Evolutionary conservation across 2,113 vertebrate genomes (phyloP).

Genomic region (Labeo catla): DNA sequence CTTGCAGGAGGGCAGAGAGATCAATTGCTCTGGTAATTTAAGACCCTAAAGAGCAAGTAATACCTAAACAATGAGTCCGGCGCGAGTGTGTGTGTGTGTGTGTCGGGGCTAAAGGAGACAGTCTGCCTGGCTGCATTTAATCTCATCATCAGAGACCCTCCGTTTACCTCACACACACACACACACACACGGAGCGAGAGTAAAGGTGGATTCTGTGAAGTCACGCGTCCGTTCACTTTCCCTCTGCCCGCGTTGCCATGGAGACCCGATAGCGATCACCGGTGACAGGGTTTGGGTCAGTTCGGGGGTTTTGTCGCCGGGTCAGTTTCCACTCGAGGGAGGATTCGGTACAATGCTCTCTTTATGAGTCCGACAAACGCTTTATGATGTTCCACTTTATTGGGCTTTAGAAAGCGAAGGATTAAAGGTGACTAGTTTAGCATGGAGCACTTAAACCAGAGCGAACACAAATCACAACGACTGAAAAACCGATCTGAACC

Average conservation of each 20-base stretch:
- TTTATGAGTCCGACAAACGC: conserved; percentile 1
- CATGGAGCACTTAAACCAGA: background rate
- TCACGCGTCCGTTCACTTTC: background rate
- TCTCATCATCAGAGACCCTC: conserved; percentile 84
- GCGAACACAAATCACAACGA: background rate
- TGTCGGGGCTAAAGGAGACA: conserved; percentile 84
- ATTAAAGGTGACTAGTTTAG: conserved; percentile 5
- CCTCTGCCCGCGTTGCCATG: background rate
- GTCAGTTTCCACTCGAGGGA: conserved; percentile 16
- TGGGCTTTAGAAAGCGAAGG: background rate
- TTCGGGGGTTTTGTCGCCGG: background rate
- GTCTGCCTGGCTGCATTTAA: conserved; percentile 96
- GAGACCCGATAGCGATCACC: conserved; percentile 27
- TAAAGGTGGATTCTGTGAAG: conserved; percentile 10
- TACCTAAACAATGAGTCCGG: conserved; percentile 85
- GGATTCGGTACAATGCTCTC: background rate
- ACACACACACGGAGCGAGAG: background rate
- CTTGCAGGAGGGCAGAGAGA: conserved; percentile 90
- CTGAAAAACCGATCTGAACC: background rate
- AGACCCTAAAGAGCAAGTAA: conserved; percentile 92
- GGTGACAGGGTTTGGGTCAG: conserved; percentile 1
- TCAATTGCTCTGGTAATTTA: conserved; percentile 96
- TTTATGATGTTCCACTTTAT: background rate
- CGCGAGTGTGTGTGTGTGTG: conserved; percentile 56
- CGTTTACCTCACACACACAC: conserved; percentile 80